phyloP scores from a whole-genome alignment of 2,797 vertebrate genomes.

The Psittacula echo region DNA sequence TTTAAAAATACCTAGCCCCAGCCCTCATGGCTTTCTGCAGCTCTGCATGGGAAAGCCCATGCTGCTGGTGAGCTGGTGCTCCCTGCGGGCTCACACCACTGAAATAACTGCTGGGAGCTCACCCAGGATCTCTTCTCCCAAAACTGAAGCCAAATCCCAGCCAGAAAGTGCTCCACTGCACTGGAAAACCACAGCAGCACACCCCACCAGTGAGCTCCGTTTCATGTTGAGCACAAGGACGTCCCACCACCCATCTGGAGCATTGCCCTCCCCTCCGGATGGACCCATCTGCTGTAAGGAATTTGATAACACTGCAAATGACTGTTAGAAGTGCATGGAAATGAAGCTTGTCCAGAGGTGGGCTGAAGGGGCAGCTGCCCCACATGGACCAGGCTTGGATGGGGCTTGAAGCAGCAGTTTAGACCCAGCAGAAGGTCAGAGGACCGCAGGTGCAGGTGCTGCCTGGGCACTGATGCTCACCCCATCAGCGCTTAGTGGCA shows the following conservation, averaged over 20 bases:
- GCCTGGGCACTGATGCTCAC: accelerated
- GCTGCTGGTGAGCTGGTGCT: background rate
- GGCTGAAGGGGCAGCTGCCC: background rate
- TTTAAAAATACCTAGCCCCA: conserved; percentile 44
- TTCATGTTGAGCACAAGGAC: background rate
- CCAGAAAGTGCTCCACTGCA: background rate
- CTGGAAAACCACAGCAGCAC: background rate
- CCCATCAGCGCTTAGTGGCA: accelerated
- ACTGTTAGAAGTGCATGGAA: background rate
- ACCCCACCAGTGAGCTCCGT: background rate
- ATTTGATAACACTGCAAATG: background rate
- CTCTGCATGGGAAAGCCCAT: background rate
- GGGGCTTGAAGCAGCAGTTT: background rate
- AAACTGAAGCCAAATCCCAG: background rate
- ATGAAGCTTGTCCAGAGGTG: background rate
- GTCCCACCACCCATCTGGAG: background rate
- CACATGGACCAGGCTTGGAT: accelerated
- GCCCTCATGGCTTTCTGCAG: background rate
- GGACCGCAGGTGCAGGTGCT: background rate
- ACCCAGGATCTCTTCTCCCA: background rate
- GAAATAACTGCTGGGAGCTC: background rate
- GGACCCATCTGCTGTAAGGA: background rate
- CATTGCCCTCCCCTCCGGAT: background rate
- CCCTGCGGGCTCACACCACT: background rate
- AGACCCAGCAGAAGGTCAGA: background rate